A percentile compares a stretch with the other conserved stretches of the same genome.
These are phyloP conservation scores for Clamator glandarius DNA, from an alignment of 2,797 vertebrate species.

Conservation along the genomic window DNA sequence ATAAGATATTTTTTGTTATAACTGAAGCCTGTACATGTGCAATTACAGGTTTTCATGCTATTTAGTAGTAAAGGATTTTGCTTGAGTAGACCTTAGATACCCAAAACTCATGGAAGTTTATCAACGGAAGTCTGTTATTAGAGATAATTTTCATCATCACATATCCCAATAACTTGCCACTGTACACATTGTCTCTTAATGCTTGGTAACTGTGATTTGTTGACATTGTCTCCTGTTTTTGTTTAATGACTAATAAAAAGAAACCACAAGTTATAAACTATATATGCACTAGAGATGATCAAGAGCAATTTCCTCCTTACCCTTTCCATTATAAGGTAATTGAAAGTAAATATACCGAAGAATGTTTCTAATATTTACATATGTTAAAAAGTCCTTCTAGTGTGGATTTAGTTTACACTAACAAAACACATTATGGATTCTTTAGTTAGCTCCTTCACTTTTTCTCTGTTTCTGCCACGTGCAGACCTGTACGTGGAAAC, in stretches of 20 bases:
- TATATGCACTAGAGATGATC: background rate
- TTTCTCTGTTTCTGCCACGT: background rate
- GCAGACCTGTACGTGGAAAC: rapidly evolving
- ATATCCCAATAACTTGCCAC: background rate
- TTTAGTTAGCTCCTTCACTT: background rate
- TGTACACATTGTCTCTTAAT: background rate
- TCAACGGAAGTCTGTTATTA: background rate
- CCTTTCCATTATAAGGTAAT: background rate
- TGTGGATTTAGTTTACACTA: background rate
- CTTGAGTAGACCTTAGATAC: background rate
- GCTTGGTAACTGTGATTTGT: background rate
- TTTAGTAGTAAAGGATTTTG: background rate
- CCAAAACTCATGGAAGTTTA: background rate
- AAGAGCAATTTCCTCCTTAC: background rate
- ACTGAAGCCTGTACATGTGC: background rate
- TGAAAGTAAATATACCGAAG: background rate
- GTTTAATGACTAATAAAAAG: background rate
- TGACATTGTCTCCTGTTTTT: background rate
- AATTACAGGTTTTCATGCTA: background rate
- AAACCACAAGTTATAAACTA: background rate
- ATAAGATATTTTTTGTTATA: background rate
- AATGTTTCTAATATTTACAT: background rate
- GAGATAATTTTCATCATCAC: background rate
- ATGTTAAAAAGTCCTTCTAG: background rate
- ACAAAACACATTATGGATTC: background rate